Evolutionary conservation across 2,113 vertebrate species (phyloP).

Genomic region (human (Homo sapiens)): GRCh38 chr7:98612501-98613000

Average conservation of each 20-base stretch:
- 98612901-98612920: conserved; percentile 46
- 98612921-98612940: conserved; percentile 32
- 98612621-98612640: not conserved
- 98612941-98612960: conserved; percentile 37
- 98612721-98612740: not conserved
- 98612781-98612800: not conserved
- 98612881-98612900: conserved; percentile 3
- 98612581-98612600: not conserved
- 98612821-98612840: not conserved
- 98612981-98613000: not conserved
- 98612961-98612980: not conserved
- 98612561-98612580: not conserved
- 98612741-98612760: not conserved
- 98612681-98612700: not conserved
- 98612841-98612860: not conserved
- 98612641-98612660: not conserved
- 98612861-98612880: conserved; percentile 49
- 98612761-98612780: conserved; percentile 13
- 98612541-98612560: not conserved
- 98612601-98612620: conserved; percentile 4
- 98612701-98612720: not conserved
- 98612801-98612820: not conserved
- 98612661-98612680: not conserved
- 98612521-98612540: not conserved
- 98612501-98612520: not conserved